Conservation (phyloP, 37 sponge, comb jelly and placozoan species). For the Axinella damicornis region DNA sequence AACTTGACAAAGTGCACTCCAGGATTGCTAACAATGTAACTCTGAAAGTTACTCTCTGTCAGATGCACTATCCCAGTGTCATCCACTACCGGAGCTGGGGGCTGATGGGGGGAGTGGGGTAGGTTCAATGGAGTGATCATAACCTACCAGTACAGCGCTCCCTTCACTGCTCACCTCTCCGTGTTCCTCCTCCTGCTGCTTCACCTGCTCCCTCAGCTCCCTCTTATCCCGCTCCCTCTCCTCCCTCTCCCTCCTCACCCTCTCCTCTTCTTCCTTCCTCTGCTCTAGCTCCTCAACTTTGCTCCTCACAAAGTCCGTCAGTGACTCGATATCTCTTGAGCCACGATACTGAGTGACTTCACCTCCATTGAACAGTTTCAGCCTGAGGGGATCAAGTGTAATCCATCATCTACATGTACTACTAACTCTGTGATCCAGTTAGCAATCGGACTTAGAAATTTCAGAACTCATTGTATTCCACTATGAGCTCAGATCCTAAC, state of each 20-base stretch:
- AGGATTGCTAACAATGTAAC: not conserved
- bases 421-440: no score
- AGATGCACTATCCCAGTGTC: slow-evolving; percentile 29
- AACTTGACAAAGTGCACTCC: slow-evolving; percentile 65
- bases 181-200: not conserved
- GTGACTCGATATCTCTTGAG: slow-evolving; percentile 39
- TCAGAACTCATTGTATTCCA: no score
- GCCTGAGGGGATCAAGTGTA: slow-evolving; percentile 1
- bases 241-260: not conserved
- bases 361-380: slow-evolving; percentile 40
- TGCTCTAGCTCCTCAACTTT: not conserved
- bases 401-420: no score
- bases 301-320: slow-evolving; percentile 33
- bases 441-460: no score
- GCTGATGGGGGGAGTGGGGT: no score
- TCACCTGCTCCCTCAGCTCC: not conserved
- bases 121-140: no score
- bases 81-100: not conserved
- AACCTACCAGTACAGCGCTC: no score
- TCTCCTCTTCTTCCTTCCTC: not conserved
- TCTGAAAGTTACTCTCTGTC: slow-evolving; percentile 29
- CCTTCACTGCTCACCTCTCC: not conserved
- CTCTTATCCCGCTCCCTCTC: not conserved
- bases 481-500: no score
- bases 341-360: slow-evolving; percentile 17